A percentile compares a stretch with the other conserved stretches of the same genome.
These are phyloP conservation scores for Carettochelys insculpta DNA, from an alignment of 2,113 vertebrate genomes.

Conservation along the genomic window DNA sequence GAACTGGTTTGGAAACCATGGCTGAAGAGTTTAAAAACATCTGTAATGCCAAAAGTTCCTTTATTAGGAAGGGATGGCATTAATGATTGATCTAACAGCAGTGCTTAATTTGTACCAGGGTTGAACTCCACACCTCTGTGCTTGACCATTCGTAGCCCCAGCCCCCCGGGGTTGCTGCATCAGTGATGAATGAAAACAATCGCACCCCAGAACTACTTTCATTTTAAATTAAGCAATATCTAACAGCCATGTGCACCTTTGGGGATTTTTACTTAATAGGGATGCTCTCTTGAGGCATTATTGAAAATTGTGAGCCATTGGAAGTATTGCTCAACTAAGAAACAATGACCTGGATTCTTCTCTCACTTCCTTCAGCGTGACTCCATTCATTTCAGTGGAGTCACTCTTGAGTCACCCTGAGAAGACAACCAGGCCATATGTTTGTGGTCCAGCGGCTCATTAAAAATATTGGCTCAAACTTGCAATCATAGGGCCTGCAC, in stretches of 20 bases:
- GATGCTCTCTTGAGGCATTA: not conserved
- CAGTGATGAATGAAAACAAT: too few relatives aligned
- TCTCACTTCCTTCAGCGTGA: rapidly evolving
- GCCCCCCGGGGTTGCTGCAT: too few relatives aligned
- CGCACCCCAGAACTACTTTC: too few relatives aligned
- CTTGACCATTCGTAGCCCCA: too few relatives aligned
- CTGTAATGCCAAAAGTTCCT: not conserved
- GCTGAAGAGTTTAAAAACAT: not conserved
- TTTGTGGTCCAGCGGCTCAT: rapidly evolving
- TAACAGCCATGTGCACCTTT: not conserved
- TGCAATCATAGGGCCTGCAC: too few relatives aligned
- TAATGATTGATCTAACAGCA: not conserved
- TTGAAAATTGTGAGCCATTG: not conserved
- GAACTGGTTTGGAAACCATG: too few relatives aligned
- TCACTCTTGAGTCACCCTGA: rapidly evolving
- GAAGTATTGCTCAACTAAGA: not conserved
- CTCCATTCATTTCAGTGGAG: rapidly evolving
- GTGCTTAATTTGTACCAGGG: too few relatives aligned
- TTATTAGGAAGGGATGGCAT: not conserved
- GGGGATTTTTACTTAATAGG: not conserved
- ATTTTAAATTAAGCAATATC: too few relatives aligned
- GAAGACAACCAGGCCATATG: rapidly evolving
- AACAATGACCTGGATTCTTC: rapidly evolving
- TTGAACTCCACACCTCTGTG: too few relatives aligned
- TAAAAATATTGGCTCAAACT: not conserved